Evolutionary conservation across 23 tunicate genomes (phyloP).

Genomic region (Ciona savignyi): DNA sequence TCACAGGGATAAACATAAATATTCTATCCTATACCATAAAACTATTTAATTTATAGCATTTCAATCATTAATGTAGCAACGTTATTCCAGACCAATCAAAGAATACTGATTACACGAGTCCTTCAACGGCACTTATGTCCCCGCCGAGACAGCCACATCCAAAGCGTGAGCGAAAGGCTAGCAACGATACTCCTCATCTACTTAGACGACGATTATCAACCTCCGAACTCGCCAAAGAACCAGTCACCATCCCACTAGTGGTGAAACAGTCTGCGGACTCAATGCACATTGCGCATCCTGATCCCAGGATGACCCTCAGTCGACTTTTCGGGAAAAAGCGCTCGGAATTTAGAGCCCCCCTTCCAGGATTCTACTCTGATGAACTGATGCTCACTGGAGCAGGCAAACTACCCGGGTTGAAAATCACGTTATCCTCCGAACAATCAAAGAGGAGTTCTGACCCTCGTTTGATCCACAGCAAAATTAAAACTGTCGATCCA

Average conservation of each 20-base stretch:
- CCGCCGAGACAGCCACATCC: conserved; percentile 31
- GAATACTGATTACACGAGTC: not conserved
- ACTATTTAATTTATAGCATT: too few relatives aligned
- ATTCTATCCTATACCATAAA: too few relatives aligned
- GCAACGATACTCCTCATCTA: conserved; percentile 8
- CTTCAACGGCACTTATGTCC: conserved; percentile 33
- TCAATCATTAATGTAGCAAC: too few relatives aligned
- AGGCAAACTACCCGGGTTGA: conserved; percentile 47
- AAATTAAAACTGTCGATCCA: conserved; percentile 15
- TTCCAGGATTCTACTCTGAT: conserved; percentile 46
- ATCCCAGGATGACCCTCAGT: conserved; percentile 73
- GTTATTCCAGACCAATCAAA: too few relatives aligned
- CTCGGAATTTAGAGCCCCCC: conserved; percentile 23
- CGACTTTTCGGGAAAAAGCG: conserved; percentile 53
- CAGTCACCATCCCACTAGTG: conserved; percentile 64
- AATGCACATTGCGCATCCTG: conserved; percentile 59
- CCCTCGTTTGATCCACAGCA: conserved; percentile 23
- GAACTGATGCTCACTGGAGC: conserved; percentile 54
- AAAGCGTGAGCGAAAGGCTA: not conserved
- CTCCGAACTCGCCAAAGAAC: conserved; percentile 71
- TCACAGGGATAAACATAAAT: too few relatives aligned
- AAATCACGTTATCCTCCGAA: conserved; percentile 56
- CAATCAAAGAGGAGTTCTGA: conserved; percentile 33
- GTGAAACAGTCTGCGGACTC: conserved; percentile 57
- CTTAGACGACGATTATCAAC: conserved; percentile 58